Evolutionary conservation across 2,888 invertebrate species (phyloP), one percentile per base, ranked within the genome.

Genomic region (Pheosia gnoma): DNA sequence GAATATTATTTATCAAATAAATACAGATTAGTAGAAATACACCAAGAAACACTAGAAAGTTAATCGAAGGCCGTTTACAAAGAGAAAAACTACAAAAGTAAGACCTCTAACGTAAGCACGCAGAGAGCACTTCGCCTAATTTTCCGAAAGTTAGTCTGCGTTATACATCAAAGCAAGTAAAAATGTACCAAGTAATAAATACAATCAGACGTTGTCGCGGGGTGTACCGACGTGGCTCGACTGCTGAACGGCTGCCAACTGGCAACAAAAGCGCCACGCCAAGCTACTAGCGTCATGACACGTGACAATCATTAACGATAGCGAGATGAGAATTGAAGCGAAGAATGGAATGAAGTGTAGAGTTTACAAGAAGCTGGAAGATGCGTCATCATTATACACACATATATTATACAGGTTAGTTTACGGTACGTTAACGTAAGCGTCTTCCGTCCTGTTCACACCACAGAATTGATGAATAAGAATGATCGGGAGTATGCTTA

Each of bases 231-330:
- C 63, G 57, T 60, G 66, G 59, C 59, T 60, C 62, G 65, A 65
- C 47, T 43, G 47, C 71, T 72, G 78, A 80, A 76, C 70, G 43
- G 61, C 72, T 82, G 84, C 82, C 82, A 84, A 67, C 71, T 75
- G 76, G 77, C 79, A 83, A 70, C 70, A 66, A 66, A 74, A 79
- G 63, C 70, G 68, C 75, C 53, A 37, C 37, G 10, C 2, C n/a
- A 55, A 39, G 55, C 39, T 7, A 39, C 52, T 36, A 11, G 43
- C 36, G 53, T 53, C 37, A 11, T 39, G 25, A 58, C 25, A 58
- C 37, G 37, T 25, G 25, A 45, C 5, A 25, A 38, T 11, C 59
- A 59, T 60, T 9, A 6, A 25, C 25, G 8, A 43, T 25, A 25
- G 25, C 25, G 2, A 25, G 1, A 25, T 25, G 25, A 25, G 25